Base-by-base conservation (phyloP, 2,888 invertebrate species). In the Acleris emargana region DNA sequence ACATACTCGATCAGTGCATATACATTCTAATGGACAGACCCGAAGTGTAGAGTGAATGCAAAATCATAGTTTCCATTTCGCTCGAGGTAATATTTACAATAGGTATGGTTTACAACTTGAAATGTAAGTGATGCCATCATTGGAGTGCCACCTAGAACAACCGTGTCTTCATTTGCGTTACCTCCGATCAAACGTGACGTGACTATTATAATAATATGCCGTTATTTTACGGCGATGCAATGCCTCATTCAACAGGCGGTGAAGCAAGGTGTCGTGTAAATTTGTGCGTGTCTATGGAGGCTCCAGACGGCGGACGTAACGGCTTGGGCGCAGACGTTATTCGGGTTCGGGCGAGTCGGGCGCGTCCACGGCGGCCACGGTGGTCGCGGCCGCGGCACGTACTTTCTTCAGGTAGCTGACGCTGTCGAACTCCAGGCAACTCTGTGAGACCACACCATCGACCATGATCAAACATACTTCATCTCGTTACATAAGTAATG, bases 361-460 rank as follows among this genome's bases (percentile, higher is more conserved):
- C 76, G 86, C 88, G 86, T 92, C 93, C 70, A 82, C 83, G 18
- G 87, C 83, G 73, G 83, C 85, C 73, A 88, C 81, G 69, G 86
- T 84, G 71, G 88, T 87, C 70, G 82, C 86, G 74, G 82, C 89
- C 73, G 88, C 89, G 51, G 87, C 87, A 61, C 88, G 88, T 69
- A 83, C 89, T 76, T 86, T 87, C 86, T 84, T 87, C 87, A 92
- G 74, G 87, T 93, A 92, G 80, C 84, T 86, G 75, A 76, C 91
- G 84, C 91, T 91, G 88, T 92, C 91, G 89, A 93, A 93, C 86
- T 93, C 91, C 88, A 93, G 84, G 87, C 93, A 92, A 78, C 80
- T 88, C 93, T 93, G 91, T 82, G 69, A 84, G 74, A 82, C 76
- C 73, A 80, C 70, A 77, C 69, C 68, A 62, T 64, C 72, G 51